Conservation (phyloP, 2,797 vertebrate genomes). For the Acanthurus tractus region DNA sequence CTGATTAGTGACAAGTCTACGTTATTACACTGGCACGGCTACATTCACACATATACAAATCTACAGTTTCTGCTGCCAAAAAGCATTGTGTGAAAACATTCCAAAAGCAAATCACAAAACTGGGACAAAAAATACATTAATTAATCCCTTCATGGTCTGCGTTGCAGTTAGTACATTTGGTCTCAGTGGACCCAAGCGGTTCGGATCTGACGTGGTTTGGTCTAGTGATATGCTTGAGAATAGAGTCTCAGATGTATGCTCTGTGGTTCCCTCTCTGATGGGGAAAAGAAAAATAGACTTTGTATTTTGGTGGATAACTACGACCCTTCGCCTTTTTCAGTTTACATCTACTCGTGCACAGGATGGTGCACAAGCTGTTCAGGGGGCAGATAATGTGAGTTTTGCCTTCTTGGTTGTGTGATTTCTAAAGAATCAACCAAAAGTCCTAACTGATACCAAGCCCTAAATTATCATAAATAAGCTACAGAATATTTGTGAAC, state of each 20-base stretch:
- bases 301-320: slow-evolving; percentile 2
- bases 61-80: slow-evolving; percentile 37
- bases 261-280: slow-evolving; percentile 8
- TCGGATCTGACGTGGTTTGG: slow-evolving; percentile 42
- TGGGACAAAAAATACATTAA: slow-evolving; percentile 49
- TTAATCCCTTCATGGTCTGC: slow-evolving; percentile 57
- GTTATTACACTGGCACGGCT: slow-evolving; percentile 19
- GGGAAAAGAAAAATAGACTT: slow-evolving; percentile 7
- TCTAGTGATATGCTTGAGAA: slow-evolving; percentile 38
- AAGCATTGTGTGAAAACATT: slow-evolving; percentile 33
- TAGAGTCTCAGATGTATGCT: slow-evolving; percentile 25
- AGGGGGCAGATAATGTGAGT: slow-evolving; percentile 5
- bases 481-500: background rate
- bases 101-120: slow-evolving; percentile 37
- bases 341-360: background rate
- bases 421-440: slow-evolving; percentile 9
- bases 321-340: background rate
- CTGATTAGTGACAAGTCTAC: slow-evolving; percentile 48
- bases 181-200: slow-evolving; percentile 52
- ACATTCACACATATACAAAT: slow-evolving; percentile 51
- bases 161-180: slow-evolving; percentile 54
- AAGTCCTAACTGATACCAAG: slow-evolving; percentile 4
- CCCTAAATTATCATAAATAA: slow-evolving; percentile 6
- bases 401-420: slow-evolving; percentile 14
- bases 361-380: slow-evolving; percentile 2